Evolutionary conservation across 1,140 invertebrate genomes (phyloP).

Genomic region (Bombyx mandarina): DNA sequence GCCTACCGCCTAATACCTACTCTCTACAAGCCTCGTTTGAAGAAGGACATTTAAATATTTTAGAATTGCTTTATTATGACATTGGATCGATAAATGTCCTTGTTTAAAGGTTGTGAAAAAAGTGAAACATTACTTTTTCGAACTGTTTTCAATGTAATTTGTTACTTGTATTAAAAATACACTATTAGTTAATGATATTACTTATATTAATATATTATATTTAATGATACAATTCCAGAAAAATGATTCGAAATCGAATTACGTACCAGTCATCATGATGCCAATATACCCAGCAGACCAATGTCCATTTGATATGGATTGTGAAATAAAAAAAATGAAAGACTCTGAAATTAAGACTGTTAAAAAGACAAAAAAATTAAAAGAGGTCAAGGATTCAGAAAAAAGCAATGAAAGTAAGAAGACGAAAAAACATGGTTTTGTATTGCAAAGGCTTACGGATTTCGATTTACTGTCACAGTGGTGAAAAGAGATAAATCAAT

Average conservation of each 20-base stretch:
- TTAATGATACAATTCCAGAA: slow-evolving; percentile 16
- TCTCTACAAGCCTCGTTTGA: no score
- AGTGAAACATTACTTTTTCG: no score
- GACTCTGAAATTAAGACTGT: slow-evolving; percentile 28
- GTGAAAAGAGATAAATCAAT: slow-evolving; percentile 16
- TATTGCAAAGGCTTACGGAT: slow-evolving; percentile 47
- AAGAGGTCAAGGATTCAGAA: slow-evolving; percentile 20
- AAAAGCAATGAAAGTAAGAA: slow-evolving; percentile 41
- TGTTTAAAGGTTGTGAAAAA: no score
- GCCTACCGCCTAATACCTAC: no score
- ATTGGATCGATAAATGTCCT: no score
- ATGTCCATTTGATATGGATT: slow-evolving; percentile 51
- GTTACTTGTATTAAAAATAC: neutral
- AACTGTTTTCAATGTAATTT: no score
- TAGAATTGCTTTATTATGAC: no score
- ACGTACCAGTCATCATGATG: slow-evolving; percentile 61
- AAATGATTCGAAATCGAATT: slow-evolving; percentile 27
- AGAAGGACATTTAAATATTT: no score
- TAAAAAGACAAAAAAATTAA: slow-evolving; percentile 22
- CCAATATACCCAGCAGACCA: slow-evolving; percentile 44
- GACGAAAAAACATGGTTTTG: slow-evolving; percentile 43
- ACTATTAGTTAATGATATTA: neutral
- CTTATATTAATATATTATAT: neutral
- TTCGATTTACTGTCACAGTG: slow-evolving; percentile 57
- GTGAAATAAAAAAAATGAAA: slow-evolving; percentile 41